Evolutionary conservation across 2,888 invertebrate genomes (phyloP).

Genomic region (Anorthoa munda): DNA sequence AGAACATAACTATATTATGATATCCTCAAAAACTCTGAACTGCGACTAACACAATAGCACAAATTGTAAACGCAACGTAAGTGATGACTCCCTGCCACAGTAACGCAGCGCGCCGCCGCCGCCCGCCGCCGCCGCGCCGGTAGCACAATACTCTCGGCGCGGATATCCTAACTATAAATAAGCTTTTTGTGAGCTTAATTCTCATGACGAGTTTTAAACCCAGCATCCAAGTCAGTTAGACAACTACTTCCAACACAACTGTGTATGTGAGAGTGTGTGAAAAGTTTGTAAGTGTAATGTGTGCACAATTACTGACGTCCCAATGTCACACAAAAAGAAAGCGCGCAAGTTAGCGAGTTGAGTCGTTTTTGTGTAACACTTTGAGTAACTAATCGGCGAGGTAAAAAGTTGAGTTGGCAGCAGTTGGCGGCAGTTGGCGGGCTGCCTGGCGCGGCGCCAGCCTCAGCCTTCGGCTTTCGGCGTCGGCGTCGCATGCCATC

Average conservation of each 20-base stretch:
- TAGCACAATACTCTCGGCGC: conserved; percentile 23
- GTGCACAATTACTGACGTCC: conserved; percentile 39
- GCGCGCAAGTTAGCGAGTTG: conserved; percentile 56
- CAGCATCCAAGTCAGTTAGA: conserved; percentile 28
- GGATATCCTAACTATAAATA: conserved; percentile 53
- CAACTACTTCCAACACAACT: neutral
- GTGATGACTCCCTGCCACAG: conserved; percentile 1
- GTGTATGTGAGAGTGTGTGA: no score
- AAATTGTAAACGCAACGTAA: conserved; percentile 1
- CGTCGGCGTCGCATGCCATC: conserved; percentile 12
- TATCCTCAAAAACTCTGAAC: neutral
- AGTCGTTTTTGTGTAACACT: conserved; percentile 70
- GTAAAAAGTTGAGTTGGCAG: conserved; percentile 68
- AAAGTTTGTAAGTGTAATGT: conserved; percentile 2
- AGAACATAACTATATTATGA: neutral
- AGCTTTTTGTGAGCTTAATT: conserved; percentile 46
- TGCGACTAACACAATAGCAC: neutral
- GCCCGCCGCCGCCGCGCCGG: no score
- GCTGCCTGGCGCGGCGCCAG: conserved; percentile 54
- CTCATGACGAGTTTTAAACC: conserved; percentile 21
- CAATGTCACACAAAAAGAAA: conserved; percentile 55
- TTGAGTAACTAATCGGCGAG: conserved; percentile 71
- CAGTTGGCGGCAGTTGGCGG: conserved; percentile 48
- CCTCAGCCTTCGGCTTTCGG: conserved; percentile 47
- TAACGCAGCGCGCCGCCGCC: neutral